Conservation (phyloP, 2,888 invertebrate genomes). For the Creontiades dilutus region DNA sequence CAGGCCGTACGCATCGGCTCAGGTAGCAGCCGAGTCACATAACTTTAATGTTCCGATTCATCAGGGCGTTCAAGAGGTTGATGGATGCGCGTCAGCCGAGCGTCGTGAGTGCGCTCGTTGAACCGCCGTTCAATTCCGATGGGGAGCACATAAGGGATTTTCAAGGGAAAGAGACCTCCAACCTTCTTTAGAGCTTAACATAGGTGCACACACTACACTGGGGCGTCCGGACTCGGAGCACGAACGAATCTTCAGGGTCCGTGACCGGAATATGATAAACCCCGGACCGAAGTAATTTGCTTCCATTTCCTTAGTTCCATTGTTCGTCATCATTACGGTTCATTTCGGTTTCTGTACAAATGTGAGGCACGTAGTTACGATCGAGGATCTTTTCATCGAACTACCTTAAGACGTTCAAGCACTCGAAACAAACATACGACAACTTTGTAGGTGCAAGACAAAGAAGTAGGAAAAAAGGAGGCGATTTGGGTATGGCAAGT, state of each 20-base stretch:
- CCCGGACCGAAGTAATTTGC: background rate
- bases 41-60: conserved; percentile 68
- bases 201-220: background rate
- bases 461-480: too few species aligned
- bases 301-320: background rate
- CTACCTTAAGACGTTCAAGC: too few species aligned
- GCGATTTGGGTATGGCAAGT: background rate
- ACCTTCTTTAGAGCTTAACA: background rate
- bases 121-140: conserved; percentile 15
- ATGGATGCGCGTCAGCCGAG: conserved; percentile 53
- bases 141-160: conserved; percentile 22
- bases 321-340: background rate
- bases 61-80: conserved; percentile 45
- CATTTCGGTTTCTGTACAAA: background rate
- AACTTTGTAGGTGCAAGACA: too few species aligned
- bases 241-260: conserved; percentile 37
- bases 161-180: background rate
- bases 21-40: conserved; percentile 69
- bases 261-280: conserved; percentile 43
- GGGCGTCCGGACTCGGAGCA: background rate
- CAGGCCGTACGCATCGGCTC: conserved; percentile 61
- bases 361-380: background rate
- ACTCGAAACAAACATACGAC: too few species aligned
- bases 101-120: conserved; percentile 13
- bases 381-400: too few species aligned